phyloP scores from a whole-genome alignment of 2,113 vertebrate genomes.

The Crotalus viridis region DNA sequence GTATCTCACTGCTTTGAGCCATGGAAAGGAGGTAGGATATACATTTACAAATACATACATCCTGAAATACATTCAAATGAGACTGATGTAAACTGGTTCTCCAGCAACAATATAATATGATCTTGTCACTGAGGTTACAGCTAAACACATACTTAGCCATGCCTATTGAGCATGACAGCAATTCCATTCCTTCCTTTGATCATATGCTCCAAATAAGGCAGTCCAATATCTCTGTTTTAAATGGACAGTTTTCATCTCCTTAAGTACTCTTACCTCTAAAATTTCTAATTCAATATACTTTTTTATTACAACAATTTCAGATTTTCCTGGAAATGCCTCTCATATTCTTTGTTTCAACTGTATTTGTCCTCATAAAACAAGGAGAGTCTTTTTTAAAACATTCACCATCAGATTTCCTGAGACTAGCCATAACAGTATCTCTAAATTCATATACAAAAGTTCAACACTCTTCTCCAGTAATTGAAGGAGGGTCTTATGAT shows the following conservation, averaged over 20 bases:
- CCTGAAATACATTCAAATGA: neutral
- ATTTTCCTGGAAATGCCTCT: neutral
- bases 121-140: neutral
- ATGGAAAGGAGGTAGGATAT: neutral
- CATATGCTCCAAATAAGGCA: neutral
- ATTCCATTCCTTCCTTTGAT: neutral
- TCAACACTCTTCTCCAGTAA: neutral
- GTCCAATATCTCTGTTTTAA: neutral
- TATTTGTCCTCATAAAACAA: neutral
- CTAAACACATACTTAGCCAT: neutral
- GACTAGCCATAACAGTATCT: neutral
- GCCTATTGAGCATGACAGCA: neutral
- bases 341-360: neutral
- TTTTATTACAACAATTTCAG: neutral
- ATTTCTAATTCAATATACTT: neutral
- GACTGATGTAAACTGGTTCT: neutral
- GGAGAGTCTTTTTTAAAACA: neutral
- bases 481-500: neutral
- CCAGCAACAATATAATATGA: neutral
- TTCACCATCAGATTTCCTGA: neutral
- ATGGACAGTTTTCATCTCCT: neutral
- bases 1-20: neutral
- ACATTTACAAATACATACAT: neutral
- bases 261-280: neutral
- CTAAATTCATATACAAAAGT: neutral